Evolutionary conservation across 2,797 vertebrate species (phyloP).

Genomic region (Urocyon cinereoargenteus): DNA sequence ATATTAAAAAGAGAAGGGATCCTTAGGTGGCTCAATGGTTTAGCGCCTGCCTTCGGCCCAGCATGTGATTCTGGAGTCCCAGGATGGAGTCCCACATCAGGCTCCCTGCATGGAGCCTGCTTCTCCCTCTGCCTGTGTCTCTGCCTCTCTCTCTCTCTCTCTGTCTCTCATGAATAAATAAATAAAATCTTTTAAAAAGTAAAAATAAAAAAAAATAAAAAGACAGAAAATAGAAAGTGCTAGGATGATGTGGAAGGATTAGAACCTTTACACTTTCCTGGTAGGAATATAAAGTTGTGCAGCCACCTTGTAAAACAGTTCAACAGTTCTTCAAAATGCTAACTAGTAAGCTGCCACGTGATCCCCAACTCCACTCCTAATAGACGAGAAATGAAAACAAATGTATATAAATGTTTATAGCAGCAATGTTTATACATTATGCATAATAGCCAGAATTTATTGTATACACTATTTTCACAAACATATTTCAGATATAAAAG

Average conservation of each 20-base stretch:
- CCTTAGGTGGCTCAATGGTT: no score
- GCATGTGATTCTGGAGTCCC: no score
- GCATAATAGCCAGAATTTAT: not conserved
- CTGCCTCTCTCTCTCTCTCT: no score
- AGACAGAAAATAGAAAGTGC: not conserved
- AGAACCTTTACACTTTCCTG: not conserved
- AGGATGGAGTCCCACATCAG: no score
- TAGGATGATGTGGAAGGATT: not conserved
- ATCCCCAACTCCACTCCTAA: not conserved
- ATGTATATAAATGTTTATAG: not conserved
- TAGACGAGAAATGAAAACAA: not conserved
- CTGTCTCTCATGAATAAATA: no score
- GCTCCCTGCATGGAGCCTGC: no score
- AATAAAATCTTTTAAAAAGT: no score
- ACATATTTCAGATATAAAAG: not conserved
- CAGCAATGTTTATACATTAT: not conserved
- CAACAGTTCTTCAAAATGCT: not conserved
- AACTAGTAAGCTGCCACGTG: not conserved
- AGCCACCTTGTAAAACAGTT: not conserved
- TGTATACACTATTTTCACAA: not conserved
- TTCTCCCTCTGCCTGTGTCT: no score
- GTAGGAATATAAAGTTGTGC: not conserved
- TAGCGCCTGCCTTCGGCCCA: no score
- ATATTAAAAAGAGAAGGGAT: not conserved
- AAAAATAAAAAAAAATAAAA: not conserved